phyloP scores from a whole-genome alignment of 2,888 invertebrate species.

The Uloborus plumipes region DNA sequence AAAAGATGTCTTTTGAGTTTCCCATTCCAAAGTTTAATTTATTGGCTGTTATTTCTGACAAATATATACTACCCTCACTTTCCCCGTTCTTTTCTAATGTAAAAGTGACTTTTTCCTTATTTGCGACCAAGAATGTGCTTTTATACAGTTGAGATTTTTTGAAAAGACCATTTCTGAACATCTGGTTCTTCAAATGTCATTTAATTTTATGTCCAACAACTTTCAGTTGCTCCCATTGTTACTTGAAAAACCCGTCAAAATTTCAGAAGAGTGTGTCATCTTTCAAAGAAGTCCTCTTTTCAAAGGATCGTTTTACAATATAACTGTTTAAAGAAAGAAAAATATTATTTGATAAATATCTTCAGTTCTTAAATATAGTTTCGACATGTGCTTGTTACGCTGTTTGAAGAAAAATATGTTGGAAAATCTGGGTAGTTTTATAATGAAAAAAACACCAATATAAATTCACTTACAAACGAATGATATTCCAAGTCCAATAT shows the following conservation, averaged over 20 bases:
- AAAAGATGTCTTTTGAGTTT: too few relatives aligned
- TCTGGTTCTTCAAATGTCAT: slow-evolving; percentile 56
- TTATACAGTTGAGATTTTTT: background rate
- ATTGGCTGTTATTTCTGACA: too few relatives aligned
- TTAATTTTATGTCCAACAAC: slow-evolving; percentile 55
- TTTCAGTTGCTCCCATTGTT: slow-evolving; percentile 50
- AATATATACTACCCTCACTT: too few relatives aligned
- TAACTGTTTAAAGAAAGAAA: slow-evolving; percentile 8
- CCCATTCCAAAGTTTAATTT: too few relatives aligned
- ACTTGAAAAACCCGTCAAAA: slow-evolving; percentile 55
- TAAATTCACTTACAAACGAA: too few relatives aligned
- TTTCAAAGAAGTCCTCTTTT: slow-evolving; percentile 11
- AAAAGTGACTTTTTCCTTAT: background rate
- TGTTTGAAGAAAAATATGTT: background rate
- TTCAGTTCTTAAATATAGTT: background rate
- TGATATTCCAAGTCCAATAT: too few relatives aligned
- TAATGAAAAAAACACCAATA: too few relatives aligned
- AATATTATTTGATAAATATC: slow-evolving; percentile 33
- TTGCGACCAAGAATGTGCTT: background rate
- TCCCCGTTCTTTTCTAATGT: too few relatives aligned
- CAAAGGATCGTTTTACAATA: background rate
- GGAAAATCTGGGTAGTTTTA: background rate
- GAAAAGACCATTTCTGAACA: slow-evolving; percentile 45
- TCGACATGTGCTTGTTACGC: slow-evolving; percentile 39
- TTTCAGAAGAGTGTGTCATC: slow-evolving; percentile 41